A percentile compares a stretch with the other conserved stretches of the same genome.
Conservation (phyloP, 2,888 invertebrate genomes). For the Gibbula magus region DNA sequence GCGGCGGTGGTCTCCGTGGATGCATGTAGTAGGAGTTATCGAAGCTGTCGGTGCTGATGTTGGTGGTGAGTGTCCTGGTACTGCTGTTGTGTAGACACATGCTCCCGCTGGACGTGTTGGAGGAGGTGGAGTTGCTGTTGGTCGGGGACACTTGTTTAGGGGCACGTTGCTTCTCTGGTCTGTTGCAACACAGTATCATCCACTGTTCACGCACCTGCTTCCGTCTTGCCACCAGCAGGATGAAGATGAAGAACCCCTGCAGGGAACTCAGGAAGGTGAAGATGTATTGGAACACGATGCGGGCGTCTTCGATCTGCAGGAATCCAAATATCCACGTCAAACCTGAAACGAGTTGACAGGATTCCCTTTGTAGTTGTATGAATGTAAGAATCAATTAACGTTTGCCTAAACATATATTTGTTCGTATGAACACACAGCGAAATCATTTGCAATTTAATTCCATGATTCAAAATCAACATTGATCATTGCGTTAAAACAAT, state of each 20-base stretch:
- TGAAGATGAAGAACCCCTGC: conserved; percentile 67
- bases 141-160: conserved; percentile 54
- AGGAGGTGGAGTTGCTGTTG: conserved; percentile 44
- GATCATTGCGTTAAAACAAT: too few relatives aligned
- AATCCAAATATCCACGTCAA: conserved; percentile 74
- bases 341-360: conserved; percentile 48
- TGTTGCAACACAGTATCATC: conserved; percentile 56
- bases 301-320: conserved; percentile 66
- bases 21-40: conserved; percentile 5
- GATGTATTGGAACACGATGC: conserved; percentile 69
- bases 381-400: not conserved
- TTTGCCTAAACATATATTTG: too few relatives aligned
- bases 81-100: not conserved
- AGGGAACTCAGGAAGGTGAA: conserved; percentile 68
- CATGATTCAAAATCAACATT: too few relatives aligned
- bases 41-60: not conserved
- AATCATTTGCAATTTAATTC: too few relatives aligned
- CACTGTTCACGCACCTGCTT: conserved; percentile 67
- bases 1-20: not conserved
- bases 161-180: conserved; percentile 42
- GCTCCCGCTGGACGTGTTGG: conserved; percentile 1
- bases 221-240: conserved; percentile 61
- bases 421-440: too few relatives aligned
- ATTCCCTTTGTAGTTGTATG: too few relatives aligned
- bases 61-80: not conserved